phyloP scores from a whole-genome alignment of 2,888 invertebrate species.

The Hedya salicella region DNA sequence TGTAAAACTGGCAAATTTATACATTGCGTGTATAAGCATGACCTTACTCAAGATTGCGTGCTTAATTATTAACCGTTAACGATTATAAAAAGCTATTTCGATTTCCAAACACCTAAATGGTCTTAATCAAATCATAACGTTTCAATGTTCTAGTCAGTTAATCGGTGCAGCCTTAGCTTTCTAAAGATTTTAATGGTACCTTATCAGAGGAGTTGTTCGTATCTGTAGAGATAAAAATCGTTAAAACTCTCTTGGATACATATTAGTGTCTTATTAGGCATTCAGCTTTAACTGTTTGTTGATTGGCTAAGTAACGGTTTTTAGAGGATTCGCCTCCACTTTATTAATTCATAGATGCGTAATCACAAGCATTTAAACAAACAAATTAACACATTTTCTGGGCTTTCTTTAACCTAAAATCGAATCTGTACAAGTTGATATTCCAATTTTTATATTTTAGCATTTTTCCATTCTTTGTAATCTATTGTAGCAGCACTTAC shows the following conservation, averaged over 20 bases:
- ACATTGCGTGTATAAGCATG: conserved; percentile 54
- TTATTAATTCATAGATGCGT: not conserved
- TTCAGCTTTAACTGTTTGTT: conserved; percentile 15
- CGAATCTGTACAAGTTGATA: too few relatives aligned
- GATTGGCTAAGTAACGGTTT: not conserved
- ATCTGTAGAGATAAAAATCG: conserved; percentile 24
- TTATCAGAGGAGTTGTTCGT: conserved; percentile 19
- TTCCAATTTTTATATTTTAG: too few relatives aligned
- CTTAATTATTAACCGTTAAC: conserved; percentile 20
- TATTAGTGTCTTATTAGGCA: conserved; percentile 31
- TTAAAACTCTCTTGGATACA: not conserved
- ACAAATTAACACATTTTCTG: too few relatives aligned
- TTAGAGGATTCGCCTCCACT: not conserved
- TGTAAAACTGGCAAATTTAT: conserved; percentile 14
- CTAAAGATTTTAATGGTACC: conserved; percentile 51
- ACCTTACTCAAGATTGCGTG: conserved; percentile 50
- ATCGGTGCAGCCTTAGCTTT: conserved; percentile 54
- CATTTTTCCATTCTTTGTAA: too few relatives aligned
- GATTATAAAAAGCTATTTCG: conserved; percentile 37
- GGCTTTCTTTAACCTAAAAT: too few relatives aligned
- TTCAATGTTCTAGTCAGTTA: conserved; percentile 23
- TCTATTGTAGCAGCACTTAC: too few relatives aligned
- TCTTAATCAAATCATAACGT: conserved; percentile 27
- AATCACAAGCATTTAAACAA: too few relatives aligned
- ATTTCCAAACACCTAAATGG: conserved; percentile 38